These are phyloP conservation scores for Sanderia malayensis DNA, from an alignment of 30 jellyfish, hydroid and myxozoan genomes.

Conservation along the genomic window DNA sequence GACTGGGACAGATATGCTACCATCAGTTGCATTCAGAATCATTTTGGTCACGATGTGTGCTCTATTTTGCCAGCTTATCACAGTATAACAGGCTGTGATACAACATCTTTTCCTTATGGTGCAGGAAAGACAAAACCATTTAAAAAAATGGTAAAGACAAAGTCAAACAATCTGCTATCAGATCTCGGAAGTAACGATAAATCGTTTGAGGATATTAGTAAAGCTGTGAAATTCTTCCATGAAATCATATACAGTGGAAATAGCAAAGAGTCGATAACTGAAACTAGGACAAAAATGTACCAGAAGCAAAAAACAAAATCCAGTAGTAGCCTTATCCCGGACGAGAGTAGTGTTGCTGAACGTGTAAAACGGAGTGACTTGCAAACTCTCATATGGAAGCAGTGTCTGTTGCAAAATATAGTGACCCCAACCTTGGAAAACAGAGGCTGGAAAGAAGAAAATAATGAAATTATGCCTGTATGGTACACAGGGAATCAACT, in stretches of 20 bases:
- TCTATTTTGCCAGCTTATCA: neutral
- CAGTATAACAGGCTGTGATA: constrained; percentile 1
- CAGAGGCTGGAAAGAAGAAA: constrained; percentile 1
- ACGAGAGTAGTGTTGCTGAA: neutral
- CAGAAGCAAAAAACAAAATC: neutral
- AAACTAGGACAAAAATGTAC: neutral
- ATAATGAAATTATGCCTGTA: neutral
- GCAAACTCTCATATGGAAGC: constrained; percentile 1
- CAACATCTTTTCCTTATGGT: neutral
- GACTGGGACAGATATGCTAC: neutral
- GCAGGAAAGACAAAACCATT: neutral
- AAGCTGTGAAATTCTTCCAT: neutral
- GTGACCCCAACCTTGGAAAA: constrained; percentile 1
- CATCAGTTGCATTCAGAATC: constrained; percentile 1
- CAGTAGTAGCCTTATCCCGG: constrained; percentile 1
- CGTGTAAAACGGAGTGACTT: neutral
- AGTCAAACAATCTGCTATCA: neutral
- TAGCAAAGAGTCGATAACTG: constrained; percentile 1
- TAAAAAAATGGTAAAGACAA: neutral
- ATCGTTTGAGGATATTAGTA: neutral
- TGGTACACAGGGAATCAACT: neutral
- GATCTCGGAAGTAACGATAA: neutral
- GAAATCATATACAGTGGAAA: neutral
- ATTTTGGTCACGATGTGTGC: neutral
- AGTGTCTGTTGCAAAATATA: neutral